Base-by-base conservation (phyloP, 2,888 invertebrate species). In the Drosophila algonquin region DNA sequence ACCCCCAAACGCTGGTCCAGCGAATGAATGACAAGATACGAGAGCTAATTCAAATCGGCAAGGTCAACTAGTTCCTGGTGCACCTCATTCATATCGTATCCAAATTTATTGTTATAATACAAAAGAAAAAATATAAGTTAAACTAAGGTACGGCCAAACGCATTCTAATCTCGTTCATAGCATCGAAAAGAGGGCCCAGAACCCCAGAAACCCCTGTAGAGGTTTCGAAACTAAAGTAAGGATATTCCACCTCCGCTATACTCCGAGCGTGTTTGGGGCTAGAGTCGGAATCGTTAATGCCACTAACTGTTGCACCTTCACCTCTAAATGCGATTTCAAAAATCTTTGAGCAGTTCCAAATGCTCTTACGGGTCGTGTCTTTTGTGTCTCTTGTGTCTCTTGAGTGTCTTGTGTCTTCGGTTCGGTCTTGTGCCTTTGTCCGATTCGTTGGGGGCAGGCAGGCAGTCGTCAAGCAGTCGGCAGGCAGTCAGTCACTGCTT, bases 1-100 rank as follows among this genome's bases (percentile, higher is more conserved):
- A 97, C 80, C 98, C 98, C 4, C 92, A 93, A 70, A 95, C 94
- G 80, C 90, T 97, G 81, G 92, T 95, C 87, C 94, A 95, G 75
- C 96, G 95, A 18, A 7, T 78, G 16, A 85, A 88, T 55, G 69
- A 77, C 24, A 85, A 85, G 56, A 40, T 89, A 1, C 76, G 87
- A 6, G 89, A 89, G 60, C 95, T 94, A 90, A 91, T 96, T 24
- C 96, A 97, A 10, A 21, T 21, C 21, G 21, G 3, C 21, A 21
- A 21, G 21, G 87, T 91, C 18, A 86, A 89, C 69, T 21, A 21
- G 21, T 21, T 21, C 21, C 21, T 21, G 21, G 21, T 21, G 21
- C 2, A 2, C 21, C 21, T 2, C 21, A 21, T 21, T 21, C 21
- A 21, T 21, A 21, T 21, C 21, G 21, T 21, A 21, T 21, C 21